Conservation (phyloP, 2,797 vertebrate genomes). For the Scolopax bukidnonensis region DNA sequence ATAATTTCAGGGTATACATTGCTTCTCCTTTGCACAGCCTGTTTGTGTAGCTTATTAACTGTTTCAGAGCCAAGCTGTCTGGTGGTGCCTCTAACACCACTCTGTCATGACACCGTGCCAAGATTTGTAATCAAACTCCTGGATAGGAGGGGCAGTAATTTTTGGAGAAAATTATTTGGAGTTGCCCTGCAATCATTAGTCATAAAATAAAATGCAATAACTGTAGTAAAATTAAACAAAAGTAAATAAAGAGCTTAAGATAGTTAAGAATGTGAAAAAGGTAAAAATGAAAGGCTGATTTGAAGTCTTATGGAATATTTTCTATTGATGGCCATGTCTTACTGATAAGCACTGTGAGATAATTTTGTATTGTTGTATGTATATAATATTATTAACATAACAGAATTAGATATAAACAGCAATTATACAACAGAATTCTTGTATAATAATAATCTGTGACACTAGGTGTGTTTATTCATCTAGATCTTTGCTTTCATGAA, state of each 20-base stretch:
- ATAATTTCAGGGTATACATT: not conserved
- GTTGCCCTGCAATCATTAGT: not conserved
- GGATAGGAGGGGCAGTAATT: not conserved
- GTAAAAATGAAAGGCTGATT: not conserved
- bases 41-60: not conserved
- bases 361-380: not conserved
- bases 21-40: not conserved
- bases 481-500: not conserved
- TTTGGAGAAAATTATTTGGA: not conserved
- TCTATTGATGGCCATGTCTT: not conserved
- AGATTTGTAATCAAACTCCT: not conserved
- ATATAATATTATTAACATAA: not conserved
- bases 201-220: not conserved
- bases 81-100: not conserved
- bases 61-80: not conserved
- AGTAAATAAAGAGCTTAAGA: not conserved
- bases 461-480: not conserved
- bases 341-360: not conserved
- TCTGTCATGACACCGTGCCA: not conserved
- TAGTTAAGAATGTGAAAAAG: not conserved
- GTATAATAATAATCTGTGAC: not conserved
- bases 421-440: not conserved
- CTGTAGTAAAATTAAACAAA: not conserved
- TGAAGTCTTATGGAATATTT: not conserved
- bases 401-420: not conserved